Evolutionary conservation across 2,888 invertebrate species (phyloP), one percentile per base, ranked within the genome.

Genomic region (Brenthis ino): DNA sequence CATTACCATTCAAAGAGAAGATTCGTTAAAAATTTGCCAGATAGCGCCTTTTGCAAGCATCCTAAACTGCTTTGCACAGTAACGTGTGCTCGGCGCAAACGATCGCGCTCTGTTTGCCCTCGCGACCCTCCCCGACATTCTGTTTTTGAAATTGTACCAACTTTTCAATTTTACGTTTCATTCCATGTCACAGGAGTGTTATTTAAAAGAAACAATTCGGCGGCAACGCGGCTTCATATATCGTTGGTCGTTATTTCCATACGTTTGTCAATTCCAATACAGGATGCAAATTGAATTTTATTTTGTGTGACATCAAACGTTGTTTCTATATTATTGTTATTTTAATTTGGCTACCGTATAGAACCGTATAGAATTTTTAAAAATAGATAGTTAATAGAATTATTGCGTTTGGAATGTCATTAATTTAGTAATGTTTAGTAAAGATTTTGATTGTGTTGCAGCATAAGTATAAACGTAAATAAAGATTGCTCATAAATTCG

Each of bases 201-300:
- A 71, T 66, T 74, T 74, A 74, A 76, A 72, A 65, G 66, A 60
- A 74, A 75, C 69, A 70, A 69, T 69, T 72, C 64, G 65, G 66
- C 61, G 57, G 70, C 68, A 58, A 63, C 54, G 67, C 58, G 47
- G 51, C 61, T 37, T 63, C 60, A 57, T 66, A 82, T 85, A 86
- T 86, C 85, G 87, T 71, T 79, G 79, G 79, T 76, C 78, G 76
- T 77, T 77, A 77, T 77, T 79, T 81, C 79, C 81, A 81, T 81
- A 64, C 66, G 69, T 71, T 72, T 67, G 65, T 58, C 69, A 68
- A 71, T 71, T 72, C 67, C 60, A 61, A 64, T 68, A 64, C 64
- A 61, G 61, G 57, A 61, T 50, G 43, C 61, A 57, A 70, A 68
- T 72, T 57, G 72, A 50, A 60, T 70, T 66, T 53, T 50, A 61